Base-by-base conservation (phyloP, 2,113 vertebrate genomes). In the Aspidoscelis tigris region DNA sequence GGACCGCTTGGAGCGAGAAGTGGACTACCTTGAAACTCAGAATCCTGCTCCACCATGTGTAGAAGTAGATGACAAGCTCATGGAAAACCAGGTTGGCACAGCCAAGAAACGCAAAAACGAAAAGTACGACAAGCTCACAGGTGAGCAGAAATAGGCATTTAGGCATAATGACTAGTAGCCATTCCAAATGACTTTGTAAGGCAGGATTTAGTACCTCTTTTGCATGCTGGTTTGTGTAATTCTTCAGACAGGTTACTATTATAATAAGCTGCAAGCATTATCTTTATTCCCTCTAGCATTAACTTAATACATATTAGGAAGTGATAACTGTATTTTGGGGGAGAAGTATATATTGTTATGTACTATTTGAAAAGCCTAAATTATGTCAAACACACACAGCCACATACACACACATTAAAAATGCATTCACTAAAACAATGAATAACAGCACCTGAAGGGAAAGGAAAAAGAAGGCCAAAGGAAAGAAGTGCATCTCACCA, bases 11-110 rank as follows among this genome's bases (percentile, higher is more conserved):
- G 99, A 99, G 91, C 89, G 96, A 0, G 98, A 99, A 88, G 96
- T 99, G 88, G 98, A 99, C 89, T 97, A 97, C 75, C 93, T 98
- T 80, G 98, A 98, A 94, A 96, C 93, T 0, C 97, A 96, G 95
- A 97, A 96, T 88, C 97, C 98, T 0, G 97, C 97, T 0, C 96
- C 96, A 0, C 96, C 98, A 84, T 99, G 98, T 4, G 93, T 96
- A n/a, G 97, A 96, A 71, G 90, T 94, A 44, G 96, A 96, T 0
- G 98, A 99, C 87, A 98, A 95, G 8, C 95, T 97, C 89, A 88
- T 97, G 47, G 98, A 98, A 92, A 97, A 97, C 82, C 94, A 96
- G 26, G 95, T 94, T 44, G 93, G 89, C 88, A 95, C 96, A 61
- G 94, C 95, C 86, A 96, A 96, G 92, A 96, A 97, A 88, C 96